Evolutionary conservation across 2,797 vertebrate genomes (phyloP).

Genomic region (Urocyon cinereoargenteus): DNA sequence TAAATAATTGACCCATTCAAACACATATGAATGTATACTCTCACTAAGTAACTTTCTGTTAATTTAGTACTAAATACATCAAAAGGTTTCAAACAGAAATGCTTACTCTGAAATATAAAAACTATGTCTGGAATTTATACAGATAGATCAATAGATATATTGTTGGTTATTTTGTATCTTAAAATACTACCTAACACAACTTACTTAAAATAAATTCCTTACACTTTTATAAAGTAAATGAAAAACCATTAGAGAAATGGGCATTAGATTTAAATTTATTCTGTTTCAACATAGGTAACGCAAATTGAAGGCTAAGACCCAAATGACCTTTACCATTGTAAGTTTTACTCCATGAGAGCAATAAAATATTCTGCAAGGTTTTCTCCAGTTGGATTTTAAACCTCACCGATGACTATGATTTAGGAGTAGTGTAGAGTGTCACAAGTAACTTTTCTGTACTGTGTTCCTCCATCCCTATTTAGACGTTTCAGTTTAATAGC

Average conservation of each 20-base stretch:
- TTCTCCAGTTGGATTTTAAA: constrained; percentile 31
- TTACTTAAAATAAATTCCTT: not conserved
- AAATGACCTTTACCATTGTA: not conserved
- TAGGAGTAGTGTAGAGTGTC: not conserved
- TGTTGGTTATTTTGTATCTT: constrained; percentile 9
- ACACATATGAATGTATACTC: not conserved
- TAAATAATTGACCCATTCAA: not conserved
- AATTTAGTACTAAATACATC: not conserved
- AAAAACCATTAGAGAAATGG: not conserved
- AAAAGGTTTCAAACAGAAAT: constrained; percentile 30
- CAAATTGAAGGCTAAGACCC: not conserved
- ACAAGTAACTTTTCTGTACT: not conserved
- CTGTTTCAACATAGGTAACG: not conserved
- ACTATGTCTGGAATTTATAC: not conserved
- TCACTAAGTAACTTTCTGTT: not conserved
- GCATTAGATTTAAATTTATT: not conserved
- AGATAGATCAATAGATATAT: not conserved
- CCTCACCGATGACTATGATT: not conserved
- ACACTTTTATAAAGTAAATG: not conserved
- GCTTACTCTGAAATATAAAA: constrained; percentile 46
- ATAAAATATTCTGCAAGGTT: not conserved
- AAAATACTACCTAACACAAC: not conserved
- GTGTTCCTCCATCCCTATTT: not conserved
- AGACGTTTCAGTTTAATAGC: not conserved
- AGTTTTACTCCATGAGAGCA: not conserved